Base-by-base conservation (phyloP, 2,113 vertebrate species). In the Rana temporaria region DNA sequence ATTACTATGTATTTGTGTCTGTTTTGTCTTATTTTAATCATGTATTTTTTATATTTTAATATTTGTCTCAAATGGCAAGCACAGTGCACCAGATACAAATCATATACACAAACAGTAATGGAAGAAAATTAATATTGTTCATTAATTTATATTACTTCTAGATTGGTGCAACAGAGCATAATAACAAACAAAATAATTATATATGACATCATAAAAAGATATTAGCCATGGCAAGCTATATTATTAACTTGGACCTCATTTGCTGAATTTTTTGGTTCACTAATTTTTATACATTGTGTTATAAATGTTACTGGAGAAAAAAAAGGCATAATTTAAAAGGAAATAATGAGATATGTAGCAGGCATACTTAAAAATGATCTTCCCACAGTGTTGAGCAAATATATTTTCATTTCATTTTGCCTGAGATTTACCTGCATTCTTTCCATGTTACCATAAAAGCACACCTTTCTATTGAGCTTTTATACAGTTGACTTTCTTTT, bases 101-200 rank as follows among this genome's bases (percentile, higher is more conserved):
- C n/a, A 63, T 63, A 63, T 63, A 63, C 19, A 18, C n/a, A 63
- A 12, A 26, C 14, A 63, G 14, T 26, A 24, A 26, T 63, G 22
- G 60, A 24, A 63, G 22, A 63, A 63, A 63, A 63, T 63, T 20
- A 60, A 60, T n/a, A n/a, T 20, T 60, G 42, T 60, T 11, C 59
- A 60, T 60, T 24, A 63, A 63, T 63, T 63, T 63, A 63, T 24
- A 63, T 63, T 63, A 63, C 60, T 26, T 26, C 4, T 11, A 63
- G n/a, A 63, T 26, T 63, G 22, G n/a, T 62, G 22, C 26, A 63
- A 63, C 20, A 26, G 20, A 63, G 24, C 22, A 11, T 63, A 14
- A 63, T 63, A 63, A 26, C 22, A 63, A 63, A 63, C 20, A 63
- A 9, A 63, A 63, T 63, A 63, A 63, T 63, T 63, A 63, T 63